phyloP scores from a whole-genome alignment of 2,113 vertebrate species.

The Apistogramma diplotaenia region DNA sequence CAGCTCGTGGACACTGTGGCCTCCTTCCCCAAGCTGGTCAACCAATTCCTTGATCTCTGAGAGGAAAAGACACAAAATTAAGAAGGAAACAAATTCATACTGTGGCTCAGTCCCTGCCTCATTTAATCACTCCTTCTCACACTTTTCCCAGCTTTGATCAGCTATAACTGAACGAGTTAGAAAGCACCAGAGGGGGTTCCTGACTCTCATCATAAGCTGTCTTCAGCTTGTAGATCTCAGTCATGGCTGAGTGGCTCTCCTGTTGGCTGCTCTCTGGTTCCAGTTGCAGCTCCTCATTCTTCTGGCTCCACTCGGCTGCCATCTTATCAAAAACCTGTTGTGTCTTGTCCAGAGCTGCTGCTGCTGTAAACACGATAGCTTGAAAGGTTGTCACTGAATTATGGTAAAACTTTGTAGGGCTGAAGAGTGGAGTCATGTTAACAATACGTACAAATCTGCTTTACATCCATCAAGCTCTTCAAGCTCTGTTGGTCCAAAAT shows the following conservation, averaged over 20 bases:
- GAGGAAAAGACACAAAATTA: background rate
- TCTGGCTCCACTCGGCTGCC: conserved; percentile 74
- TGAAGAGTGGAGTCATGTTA: no score
- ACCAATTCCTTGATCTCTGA: conserved; percentile 81
- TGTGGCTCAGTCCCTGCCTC: background rate
- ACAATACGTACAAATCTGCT: no score
- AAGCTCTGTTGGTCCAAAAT: no score
- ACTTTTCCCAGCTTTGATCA: background rate
- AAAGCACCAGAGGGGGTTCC: conserved; percentile 63
- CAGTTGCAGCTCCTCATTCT: conserved; percentile 73
- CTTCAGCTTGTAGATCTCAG: conserved; percentile 77
- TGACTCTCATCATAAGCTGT: conserved; percentile 66
- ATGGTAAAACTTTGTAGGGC: no score
- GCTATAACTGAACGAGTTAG: background rate
- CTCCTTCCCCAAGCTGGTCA: conserved; percentile 77
- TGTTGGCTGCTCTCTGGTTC: conserved; percentile 76
- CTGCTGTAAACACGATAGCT: no score
- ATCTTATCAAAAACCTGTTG: conserved; percentile 76
- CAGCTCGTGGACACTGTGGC: conserved; percentile 72
- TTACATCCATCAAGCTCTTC: no score
- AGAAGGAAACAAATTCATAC: background rate
- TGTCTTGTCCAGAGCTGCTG: conserved; percentile 77
- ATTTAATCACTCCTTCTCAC: no score
- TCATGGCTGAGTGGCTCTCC: conserved; percentile 71
- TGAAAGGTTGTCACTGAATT: no score